Base-by-base conservation (phyloP, 2,797 vertebrate genomes). In the Iguana delicatissima region DNA sequence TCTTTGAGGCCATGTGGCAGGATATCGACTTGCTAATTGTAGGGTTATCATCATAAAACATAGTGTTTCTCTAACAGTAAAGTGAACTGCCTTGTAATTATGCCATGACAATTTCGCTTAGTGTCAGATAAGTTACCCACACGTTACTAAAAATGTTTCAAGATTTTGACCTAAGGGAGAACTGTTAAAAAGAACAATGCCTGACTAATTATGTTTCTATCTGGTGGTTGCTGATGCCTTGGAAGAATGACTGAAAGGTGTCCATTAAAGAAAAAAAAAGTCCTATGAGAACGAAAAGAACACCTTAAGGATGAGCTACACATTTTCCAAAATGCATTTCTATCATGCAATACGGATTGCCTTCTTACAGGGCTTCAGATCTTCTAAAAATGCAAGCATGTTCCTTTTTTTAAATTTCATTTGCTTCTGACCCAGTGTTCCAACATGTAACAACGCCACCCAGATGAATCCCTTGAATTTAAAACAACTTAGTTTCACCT, bases 61-160 rank as follows among this genome's bases (percentile, higher is more conserved):
- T 82, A 87, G 16, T 81, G 73, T 77, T 91, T 94, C 69, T 82
- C 88, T 52, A 93, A 85, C 73, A 93, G 77, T 35, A 80, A 42
- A 81, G 50, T 26, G 6, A 84, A 85, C 16, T 10, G 76, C 59
- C 1, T 1, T 13, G 82, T 80, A 92, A 89, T 91, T 64, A 93
- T 92, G 92, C 38, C 7, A 72, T 62, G 79, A 83, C 80, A 5
- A 22, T 85, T 90, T 89, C 5, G 35, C 55, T 95, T 91, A 89
- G 18, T 90, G 81, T 80, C 83, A 85, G 89, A 90, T 77, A 73
- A 72, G 64, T 79, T 91, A 42, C 16, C 77, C 13, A 87, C 29
- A 79, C 3, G 13, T 91, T 88, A 85, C 46, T 93, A 94, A 93
- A 93, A 89, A 93, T 92, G 94, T 93, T 95, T 92, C 83, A 92